Base-by-base conservation (phyloP, 2,888 invertebrate genomes). In the Drosophila fulvimacula region DNA sequence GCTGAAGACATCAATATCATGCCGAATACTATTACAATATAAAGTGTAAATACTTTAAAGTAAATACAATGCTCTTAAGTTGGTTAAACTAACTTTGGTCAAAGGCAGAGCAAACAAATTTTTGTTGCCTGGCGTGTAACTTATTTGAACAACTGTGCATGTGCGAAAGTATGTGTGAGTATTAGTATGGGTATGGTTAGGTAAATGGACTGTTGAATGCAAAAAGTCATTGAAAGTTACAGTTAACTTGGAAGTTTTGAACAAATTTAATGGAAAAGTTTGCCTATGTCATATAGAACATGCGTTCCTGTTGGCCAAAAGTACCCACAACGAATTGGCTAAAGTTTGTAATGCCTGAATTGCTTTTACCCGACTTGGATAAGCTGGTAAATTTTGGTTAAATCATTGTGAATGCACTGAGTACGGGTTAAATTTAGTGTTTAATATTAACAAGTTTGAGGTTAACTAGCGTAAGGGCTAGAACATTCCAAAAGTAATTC, bases 211-310 rank as follows among this genome's bases (percentile, higher is more conserved):
- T 79, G 70, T 71, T 62, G 66, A 77, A 81, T 84, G 65, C 67
- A 69, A 68, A 81, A 82, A 84, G 82, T 78, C 85, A 82, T 82
- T 75, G 64, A 78, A 80, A 82, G 78, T 85, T 78, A 44, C 65
- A 77, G 69, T 78, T 84, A 71, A 69, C 73, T 71, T 65, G 42
- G 39, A 80, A 80, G 65, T 84, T 82, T 73, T 70, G 38, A 63
- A 39, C 73, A 82, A 79, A 79, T 81, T 74, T 65, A 79, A 76
- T 73, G 66, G 62, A 58, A 65, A 81, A 81, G 79, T 70, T 81
- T 68, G 58, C 58, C 62, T 65, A 67, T 79, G 81, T 63, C 77
- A 53, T 65, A 77, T 58, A 77, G 63, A 70, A 66, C 62, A 66
- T 63, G 52, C 73, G 76, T 73, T 76, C 64, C 55, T 51, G 34